Evolutionary conservation across 2,797 vertebrate genomes (phyloP), one percentile per base, ranked within the genome.

Genomic region (Bradypodion ventrale): DNA sequence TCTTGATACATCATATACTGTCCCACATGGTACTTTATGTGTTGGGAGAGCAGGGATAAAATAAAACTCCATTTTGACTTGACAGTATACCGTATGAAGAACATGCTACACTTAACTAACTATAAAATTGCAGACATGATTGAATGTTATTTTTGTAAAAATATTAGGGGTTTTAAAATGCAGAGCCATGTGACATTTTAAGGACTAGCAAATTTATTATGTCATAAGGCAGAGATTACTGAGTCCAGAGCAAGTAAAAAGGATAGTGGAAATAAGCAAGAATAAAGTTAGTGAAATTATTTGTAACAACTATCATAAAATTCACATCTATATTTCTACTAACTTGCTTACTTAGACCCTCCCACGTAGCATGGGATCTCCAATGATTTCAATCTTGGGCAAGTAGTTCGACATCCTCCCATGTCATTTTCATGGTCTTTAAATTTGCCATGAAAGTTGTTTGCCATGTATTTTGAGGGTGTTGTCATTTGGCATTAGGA

Each of bases 1-100:
- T 44, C 25, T 68, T 81, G 66, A 63, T 25, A 87, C 89, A 78
- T 91, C 52, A 63, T 80, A 87, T 49, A 59, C 0, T 1, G 12
- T 87, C 86, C 87, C 65, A 29, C 16, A 44, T 68, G 70, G 83
- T 75, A 70, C 37, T 75, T 89, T 62, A 65, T 87, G 85, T 83
- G 83, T 85, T 83, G 85, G n/a, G 85, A 91, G 87, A 90, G 75
- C 65, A 80, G 85, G 84, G n/a, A n/a, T n/a, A 66, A 86, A 27
- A 56, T 21, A n/a, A 25, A 75, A 12, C 32, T 60, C 16, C 10
- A 56, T 44, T 35, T 40, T 35, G 23, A 56, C 44, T 75, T 63
- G 49, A 35, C 7, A 35, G 65, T 68, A 15, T 56, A n/a, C n/a
- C n/a, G 68, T 15, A 15, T 56, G 52, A 56, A 19, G 19, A 56